Base-by-base conservation (phyloP, 2,113 vertebrate genomes). In the Oenanthe oenanthe region DNA sequence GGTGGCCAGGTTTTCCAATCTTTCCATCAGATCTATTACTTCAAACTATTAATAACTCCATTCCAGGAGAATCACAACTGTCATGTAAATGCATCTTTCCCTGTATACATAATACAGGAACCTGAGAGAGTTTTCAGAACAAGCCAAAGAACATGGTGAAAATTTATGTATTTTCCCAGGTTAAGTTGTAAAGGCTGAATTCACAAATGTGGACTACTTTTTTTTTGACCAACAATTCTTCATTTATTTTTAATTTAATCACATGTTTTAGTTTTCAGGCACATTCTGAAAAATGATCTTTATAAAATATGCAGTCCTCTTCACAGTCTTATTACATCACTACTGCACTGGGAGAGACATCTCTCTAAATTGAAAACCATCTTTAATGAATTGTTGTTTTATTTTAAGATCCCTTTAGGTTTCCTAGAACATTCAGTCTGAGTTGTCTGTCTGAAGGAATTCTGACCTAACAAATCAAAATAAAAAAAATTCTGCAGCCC, bases 381-480 rank as follows among this genome's bases (percentile, higher is more conserved):
- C 75, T 81, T 87, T 94, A 97, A 96, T 93, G 93, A 96, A 92
- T 92, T 89, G 88, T 79, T 93, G 85, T 86, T 94, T 96, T 95
- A 96, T 96, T 95, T 92, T 89, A 86, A 56, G 86, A 93, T 92
- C 85, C 70, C 73, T 87, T 73, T 85, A 88, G 66, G 65, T 93
- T 93, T 89, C 54, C 63, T 81, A 79, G 85, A 88, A 92, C 67
- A 70, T 85, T 78, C 2, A 16, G 77, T 76, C 86, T 45, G 73
- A 91, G 58, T 38, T 15, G 25, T 57, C 87, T 14, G 3, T 92
- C 85, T 94, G 61, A 84, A 92, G 88, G 93, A 71, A 96, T 90
- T 60, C 12, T 61, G 85, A 71, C 42, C 65, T 54, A 56, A 72
- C 88, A 85, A 70, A 80, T 67, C 68, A 48, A 72, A 70, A 79